A percentile compares a stretch with the other conserved stretches of the same genome.
Evolutionary conservation across 2,797 vertebrate species (phyloP).

Genomic region (Phoxinus dragarum): DNA sequence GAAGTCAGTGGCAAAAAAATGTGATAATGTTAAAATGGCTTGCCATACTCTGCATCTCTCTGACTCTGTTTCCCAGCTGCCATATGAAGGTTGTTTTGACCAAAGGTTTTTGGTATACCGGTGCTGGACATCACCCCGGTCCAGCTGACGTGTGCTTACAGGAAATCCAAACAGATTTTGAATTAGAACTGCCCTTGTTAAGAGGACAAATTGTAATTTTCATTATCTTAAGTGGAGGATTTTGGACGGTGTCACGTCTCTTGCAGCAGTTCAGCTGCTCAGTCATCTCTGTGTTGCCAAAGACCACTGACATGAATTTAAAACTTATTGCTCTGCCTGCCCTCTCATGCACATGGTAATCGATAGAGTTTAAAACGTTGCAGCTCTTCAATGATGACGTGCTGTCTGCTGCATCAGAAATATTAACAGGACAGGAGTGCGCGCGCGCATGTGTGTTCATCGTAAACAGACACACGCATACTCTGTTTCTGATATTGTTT

Average conservation of each 20-base stretch:
- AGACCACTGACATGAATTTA: constrained; percentile 26
- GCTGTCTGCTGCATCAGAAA: constrained; percentile 48
- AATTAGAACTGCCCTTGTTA: constrained; percentile 29
- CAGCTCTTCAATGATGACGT: constrained; percentile 43
- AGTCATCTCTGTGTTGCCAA: constrained; percentile 32
- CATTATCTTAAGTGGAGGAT: constrained; percentile 57
- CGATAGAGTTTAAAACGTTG: constrained; percentile 25
- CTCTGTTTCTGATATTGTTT: constrained; percentile 4
- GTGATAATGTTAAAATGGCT: neutral
- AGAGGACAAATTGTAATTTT: constrained; percentile 30
- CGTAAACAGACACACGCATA: neutral
- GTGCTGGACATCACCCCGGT: neutral
- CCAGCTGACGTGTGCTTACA: constrained; percentile 32
- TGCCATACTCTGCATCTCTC: neutral
- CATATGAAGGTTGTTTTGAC: constrained; percentile 34
- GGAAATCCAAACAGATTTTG: constrained; percentile 48
- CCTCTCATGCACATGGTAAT: constrained; percentile 32
- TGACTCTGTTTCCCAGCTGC: neutral
- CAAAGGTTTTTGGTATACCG: constrained; percentile 14
- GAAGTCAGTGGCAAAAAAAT: neutral
- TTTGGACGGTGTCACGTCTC: constrained; percentile 42
- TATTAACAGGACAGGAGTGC: constrained; percentile 6
- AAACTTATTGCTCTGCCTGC: constrained; percentile 23
- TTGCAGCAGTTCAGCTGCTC: constrained; percentile 20
- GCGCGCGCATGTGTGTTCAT: neutral